Evolutionary conservation across 2,888 invertebrate species (phyloP).

Genomic region (Acanthacorydalis orientalis): DNA sequence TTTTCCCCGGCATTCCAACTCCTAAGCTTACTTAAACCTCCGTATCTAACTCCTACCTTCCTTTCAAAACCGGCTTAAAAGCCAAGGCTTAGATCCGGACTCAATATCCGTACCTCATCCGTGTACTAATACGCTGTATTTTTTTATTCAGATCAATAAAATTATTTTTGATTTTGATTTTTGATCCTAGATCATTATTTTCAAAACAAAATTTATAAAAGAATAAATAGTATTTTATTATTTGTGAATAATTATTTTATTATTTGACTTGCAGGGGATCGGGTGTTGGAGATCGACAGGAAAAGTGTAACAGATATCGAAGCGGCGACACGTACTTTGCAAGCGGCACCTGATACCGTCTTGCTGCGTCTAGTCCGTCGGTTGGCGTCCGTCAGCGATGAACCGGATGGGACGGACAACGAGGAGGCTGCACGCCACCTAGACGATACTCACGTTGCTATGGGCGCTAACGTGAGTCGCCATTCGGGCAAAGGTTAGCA

Average conservation of each 20-base stretch:
- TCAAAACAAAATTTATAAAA: too few species aligned
- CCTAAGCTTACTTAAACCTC: too few species aligned
- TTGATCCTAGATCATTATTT: too few species aligned
- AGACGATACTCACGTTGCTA: slow-evolving; percentile 17
- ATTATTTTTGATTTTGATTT: too few species aligned
- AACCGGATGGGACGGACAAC: slow-evolving; percentile 19
- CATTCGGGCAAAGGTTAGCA: slow-evolving; percentile 40
- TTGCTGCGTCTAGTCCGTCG: slow-evolving; percentile 22
- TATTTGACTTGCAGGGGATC: slow-evolving; percentile 2
- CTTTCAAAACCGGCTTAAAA: too few species aligned
- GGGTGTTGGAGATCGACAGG: slow-evolving; percentile 3
- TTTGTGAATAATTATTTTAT: not conserved
- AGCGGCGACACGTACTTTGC: not conserved
- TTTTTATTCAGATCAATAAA: not conserved
- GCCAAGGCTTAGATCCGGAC: too few species aligned
- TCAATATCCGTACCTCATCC: too few species aligned
- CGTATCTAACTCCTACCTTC: too few species aligned
- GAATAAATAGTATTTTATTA: too few species aligned
- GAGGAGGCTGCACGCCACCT: slow-evolving; percentile 8
- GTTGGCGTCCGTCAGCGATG: slow-evolving; percentile 32
- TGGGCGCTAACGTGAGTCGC: slow-evolving; percentile 67
- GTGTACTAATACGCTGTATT: too few species aligned
- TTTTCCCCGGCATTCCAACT: too few species aligned
- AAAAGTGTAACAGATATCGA: slow-evolving; percentile 1
- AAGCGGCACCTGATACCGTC: slow-evolving; percentile 27